phyloP scores from a whole-genome alignment of 2,888 invertebrate genomes.

The Silvanus unidentatus region DNA sequence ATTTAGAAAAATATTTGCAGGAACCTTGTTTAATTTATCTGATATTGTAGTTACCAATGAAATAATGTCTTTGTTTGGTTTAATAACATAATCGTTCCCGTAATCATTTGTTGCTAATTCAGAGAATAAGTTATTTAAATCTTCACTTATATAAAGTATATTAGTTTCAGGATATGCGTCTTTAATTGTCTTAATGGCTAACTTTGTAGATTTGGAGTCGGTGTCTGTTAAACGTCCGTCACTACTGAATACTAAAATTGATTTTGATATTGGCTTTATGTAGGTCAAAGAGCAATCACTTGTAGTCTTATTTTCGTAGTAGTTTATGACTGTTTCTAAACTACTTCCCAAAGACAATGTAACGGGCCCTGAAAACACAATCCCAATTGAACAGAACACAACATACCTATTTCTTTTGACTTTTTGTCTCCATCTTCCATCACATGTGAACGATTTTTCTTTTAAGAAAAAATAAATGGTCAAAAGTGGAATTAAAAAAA shows the following conservation, averaged over 20 bases:
- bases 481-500: too few species aligned
- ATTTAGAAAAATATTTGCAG: slow-evolving; percentile 37
- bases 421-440: too few species aligned
- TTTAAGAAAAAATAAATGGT: too few species aligned
- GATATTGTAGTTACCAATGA: slow-evolving; percentile 31
- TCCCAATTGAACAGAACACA: too few species aligned
- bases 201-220: slow-evolving; percentile 45
- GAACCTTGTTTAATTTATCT: slow-evolving; percentile 32
- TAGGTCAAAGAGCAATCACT: slow-evolving; percentile 36
- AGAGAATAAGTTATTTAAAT: slow-evolving; percentile 21
- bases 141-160: slow-evolving; percentile 51
- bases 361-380: slow-evolving; percentile 49
- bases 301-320: slow-evolving; percentile 48
- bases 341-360: slow-evolving; percentile 50
- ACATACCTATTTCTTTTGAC: too few species aligned
- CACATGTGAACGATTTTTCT: too few species aligned
- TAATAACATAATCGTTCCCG: slow-evolving; percentile 49
- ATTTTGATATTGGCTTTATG: slow-evolving; percentile 48
- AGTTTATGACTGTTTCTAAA: slow-evolving; percentile 47
- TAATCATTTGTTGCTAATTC: slow-evolving; percentile 17
- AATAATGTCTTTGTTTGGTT: slow-evolving; percentile 26
- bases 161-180: slow-evolving; percentile 50
- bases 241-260: slow-evolving; percentile 49
- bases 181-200: slow-evolving; percentile 47
- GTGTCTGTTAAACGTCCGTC: slow-evolving; percentile 39